Evolutionary conservation across 2,113 vertebrate species (phyloP).

Genomic region (Poecile atricapillus): DNA sequence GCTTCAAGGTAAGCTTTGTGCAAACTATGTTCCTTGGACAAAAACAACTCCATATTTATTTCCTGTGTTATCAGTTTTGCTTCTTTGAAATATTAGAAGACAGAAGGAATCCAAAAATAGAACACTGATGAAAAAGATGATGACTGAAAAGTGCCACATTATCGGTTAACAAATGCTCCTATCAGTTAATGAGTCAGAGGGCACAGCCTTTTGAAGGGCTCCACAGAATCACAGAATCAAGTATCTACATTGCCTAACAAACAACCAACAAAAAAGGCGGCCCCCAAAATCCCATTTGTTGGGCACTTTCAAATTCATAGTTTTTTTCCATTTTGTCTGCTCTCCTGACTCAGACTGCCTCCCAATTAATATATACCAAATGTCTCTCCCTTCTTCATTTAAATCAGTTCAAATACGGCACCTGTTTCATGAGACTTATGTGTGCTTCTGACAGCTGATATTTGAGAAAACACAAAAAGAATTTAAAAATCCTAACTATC

Average conservation of each 20-base stretch:
- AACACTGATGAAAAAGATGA: neutral
- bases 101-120: neutral
- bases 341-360: neutral
- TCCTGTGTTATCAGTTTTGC: neutral
- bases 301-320: neutral
- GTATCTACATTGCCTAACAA: neutral
- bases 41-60: neutral
- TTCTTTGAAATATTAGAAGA: neutral
- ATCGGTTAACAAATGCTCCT: neutral
- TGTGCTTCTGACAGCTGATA: constrained; percentile 23
- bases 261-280: neutral
- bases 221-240: neutral
- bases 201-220: neutral
- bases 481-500: neutral
- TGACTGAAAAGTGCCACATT: neutral
- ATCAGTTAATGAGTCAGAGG: neutral
- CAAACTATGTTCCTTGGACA: neutral
- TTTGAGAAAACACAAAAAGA: neutral
- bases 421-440: constrained; percentile 26
- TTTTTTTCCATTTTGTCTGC: neutral
- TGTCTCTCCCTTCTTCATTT: constrained; percentile 1
- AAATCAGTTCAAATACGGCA: constrained; percentile 27
- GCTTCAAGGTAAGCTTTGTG: neutral
- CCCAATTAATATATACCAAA: constrained; percentile 47
- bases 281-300: neutral